These are phyloP conservation scores for Lophotriccus pileatus DNA, from an alignment of 2,797 vertebrate species.

Conservation along the genomic window DNA sequence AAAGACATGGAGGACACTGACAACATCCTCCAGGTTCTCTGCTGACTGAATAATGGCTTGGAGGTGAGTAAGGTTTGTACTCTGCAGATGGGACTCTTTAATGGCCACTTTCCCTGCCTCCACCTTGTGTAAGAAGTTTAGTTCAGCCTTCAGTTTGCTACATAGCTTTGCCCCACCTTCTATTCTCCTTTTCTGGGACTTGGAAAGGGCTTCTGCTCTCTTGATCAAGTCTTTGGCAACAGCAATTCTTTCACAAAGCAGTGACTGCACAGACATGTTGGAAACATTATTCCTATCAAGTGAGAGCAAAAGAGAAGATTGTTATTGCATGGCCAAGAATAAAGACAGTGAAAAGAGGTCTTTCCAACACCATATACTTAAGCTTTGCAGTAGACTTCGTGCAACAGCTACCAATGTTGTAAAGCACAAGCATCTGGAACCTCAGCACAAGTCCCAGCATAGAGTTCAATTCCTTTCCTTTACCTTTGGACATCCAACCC, in stretches of 20 bases:
- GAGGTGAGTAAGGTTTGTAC: constrained; percentile 94
- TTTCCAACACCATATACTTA: background rate
- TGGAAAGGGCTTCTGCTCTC: constrained; percentile 83
- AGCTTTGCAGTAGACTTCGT: background rate
- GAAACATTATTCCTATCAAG: constrained; percentile 80
- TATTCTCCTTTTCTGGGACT: constrained; percentile 77
- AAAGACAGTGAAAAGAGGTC: background rate
- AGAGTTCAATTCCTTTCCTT: background rate
- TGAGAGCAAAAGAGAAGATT: background rate
- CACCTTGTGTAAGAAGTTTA: constrained; percentile 89
- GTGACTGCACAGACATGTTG: constrained; percentile 84
- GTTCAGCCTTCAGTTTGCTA: constrained; percentile 88
- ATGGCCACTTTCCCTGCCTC: constrained; percentile 85
- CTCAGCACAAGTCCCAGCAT: background rate
- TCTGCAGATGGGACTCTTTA: constrained; percentile 92
- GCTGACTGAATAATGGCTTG: constrained; percentile 89
- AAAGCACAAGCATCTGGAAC: background rate
- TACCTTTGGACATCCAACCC: background rate
- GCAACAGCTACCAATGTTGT: background rate
- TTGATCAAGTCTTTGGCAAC: constrained; percentile 85
- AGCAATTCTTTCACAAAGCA: constrained; percentile 84
- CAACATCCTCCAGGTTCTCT: constrained; percentile 84
- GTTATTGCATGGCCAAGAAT: background rate
- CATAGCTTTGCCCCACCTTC: constrained; percentile 91
- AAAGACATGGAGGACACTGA: constrained; percentile 89